Evolutionary conservation across 2,113 vertebrate species (phyloP).

Genomic region (Lontra canadensis): DNA sequence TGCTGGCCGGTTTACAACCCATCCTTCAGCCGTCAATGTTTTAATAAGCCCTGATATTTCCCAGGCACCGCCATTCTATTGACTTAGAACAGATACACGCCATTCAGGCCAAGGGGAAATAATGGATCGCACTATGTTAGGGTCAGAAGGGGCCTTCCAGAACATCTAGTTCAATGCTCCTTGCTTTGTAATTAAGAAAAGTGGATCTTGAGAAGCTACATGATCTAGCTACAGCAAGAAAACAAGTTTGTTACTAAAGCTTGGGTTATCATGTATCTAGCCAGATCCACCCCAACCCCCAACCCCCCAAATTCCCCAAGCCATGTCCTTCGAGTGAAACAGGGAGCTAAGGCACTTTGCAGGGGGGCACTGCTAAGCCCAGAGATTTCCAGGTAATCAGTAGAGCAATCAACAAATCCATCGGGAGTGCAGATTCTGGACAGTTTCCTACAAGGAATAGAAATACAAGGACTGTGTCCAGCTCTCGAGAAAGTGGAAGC

Average conservation of each 20-base stretch:
- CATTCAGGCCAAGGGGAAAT: background rate
- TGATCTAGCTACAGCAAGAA: background rate
- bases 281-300: background rate
- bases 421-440: background rate
- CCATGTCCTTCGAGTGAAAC: background rate
- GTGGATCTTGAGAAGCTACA: background rate
- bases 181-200: background rate
- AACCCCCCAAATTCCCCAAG: background rate
- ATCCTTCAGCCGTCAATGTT: background rate
- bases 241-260: background rate
- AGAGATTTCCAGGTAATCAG: background rate
- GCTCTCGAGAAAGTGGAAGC: background rate
- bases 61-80: background rate
- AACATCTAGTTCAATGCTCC: background rate
- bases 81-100: background rate
- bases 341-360: background rate
- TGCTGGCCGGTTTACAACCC: background rate
- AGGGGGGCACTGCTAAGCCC: background rate
- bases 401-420: conserved; percentile 8
- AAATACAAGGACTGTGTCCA: background rate
- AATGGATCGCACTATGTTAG: background rate
- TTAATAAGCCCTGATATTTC: background rate
- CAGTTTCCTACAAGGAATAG: background rate
- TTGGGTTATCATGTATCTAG: background rate
- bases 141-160: background rate